phyloP scores from a whole-genome alignment of 2,888 invertebrate genomes.

The Perizoma affinitatum region DNA sequence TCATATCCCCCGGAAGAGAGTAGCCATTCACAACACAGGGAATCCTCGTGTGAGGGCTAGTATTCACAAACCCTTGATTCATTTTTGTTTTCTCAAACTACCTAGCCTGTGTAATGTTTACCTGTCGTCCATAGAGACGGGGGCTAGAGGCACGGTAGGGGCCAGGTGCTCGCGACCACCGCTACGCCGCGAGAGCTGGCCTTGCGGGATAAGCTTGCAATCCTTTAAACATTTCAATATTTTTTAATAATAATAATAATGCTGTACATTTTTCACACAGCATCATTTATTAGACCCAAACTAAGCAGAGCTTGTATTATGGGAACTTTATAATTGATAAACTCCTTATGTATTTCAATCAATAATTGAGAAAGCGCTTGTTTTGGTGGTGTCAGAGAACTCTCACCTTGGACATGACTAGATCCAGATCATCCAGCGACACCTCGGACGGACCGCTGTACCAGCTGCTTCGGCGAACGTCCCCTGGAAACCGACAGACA shows the following conservation, averaged over 20 bases:
- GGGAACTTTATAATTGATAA: too few species aligned
- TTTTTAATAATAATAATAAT: too few species aligned
- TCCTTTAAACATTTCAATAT: conserved; percentile 42
- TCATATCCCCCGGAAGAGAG: too few species aligned
- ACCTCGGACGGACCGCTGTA: conserved; percentile 75
- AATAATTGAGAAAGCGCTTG: too few species aligned
- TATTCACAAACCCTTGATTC: too few species aligned
- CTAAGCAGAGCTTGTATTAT: too few species aligned
- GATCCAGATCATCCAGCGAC: conserved; percentile 72
- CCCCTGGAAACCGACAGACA: conserved; percentile 49
- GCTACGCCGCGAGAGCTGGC: conserved; percentile 56
- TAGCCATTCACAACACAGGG: neutral
- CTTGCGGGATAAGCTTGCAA: conserved; percentile 43
- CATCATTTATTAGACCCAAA: too few species aligned
- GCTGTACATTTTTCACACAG: too few species aligned
- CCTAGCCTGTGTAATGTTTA: conserved; percentile 25
- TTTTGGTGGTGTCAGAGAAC: neutral
- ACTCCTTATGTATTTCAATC: too few species aligned
- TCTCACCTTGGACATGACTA: conserved; percentile 70
- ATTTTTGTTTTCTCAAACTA: too few species aligned
- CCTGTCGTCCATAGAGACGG: conserved; percentile 47
- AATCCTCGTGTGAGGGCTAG: too few species aligned
- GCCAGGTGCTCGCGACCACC: conserved; percentile 51
- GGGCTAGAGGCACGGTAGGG: conserved; percentile 22
- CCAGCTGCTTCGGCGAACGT: conserved; percentile 70